Evolutionary conservation across 35 echinoderm and acorn worm genomes (phyloP).

Genomic region (Hemicentrotus pulcherrimus): DNA sequence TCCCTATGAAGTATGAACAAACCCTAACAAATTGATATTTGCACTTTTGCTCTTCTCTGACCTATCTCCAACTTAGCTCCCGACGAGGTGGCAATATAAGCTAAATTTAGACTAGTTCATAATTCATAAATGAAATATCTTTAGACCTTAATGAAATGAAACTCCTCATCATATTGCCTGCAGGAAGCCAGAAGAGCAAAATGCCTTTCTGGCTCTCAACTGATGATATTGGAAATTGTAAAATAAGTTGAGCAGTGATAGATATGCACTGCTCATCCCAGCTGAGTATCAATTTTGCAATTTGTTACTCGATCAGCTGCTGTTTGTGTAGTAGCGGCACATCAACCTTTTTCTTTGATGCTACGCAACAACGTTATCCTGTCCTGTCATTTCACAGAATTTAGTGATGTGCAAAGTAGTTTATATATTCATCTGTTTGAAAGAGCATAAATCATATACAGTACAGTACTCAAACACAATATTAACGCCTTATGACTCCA

Average conservation of each 20-base stretch:
- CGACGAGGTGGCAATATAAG: background rate
- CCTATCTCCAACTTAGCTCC: background rate
- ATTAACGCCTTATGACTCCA: too few species aligned
- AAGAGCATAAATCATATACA: too few species aligned
- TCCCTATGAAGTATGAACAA: background rate
- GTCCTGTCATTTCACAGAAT: too few species aligned
- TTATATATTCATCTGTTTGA: too few species aligned
- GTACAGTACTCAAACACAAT: too few species aligned
- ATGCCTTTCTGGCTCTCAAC: too few species aligned
- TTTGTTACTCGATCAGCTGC: too few species aligned
- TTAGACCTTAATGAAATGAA: background rate
- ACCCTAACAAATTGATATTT: background rate
- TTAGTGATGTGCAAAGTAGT: too few species aligned
- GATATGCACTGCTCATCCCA: background rate
- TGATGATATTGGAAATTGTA: background rate
- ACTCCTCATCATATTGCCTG: background rate
- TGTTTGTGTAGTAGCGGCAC: too few species aligned
- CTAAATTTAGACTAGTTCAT: slow-evolving; percentile 3
- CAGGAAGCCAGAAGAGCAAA: too few species aligned
- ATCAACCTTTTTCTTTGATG: too few species aligned
- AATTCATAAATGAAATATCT: background rate
- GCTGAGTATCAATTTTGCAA: background rate
- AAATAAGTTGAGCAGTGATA: background rate
- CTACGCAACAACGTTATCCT: too few species aligned
- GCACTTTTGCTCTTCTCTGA: background rate